Conservation (phyloP, 2,797 vertebrate genomes). For the Scleropages formosus region DNA sequence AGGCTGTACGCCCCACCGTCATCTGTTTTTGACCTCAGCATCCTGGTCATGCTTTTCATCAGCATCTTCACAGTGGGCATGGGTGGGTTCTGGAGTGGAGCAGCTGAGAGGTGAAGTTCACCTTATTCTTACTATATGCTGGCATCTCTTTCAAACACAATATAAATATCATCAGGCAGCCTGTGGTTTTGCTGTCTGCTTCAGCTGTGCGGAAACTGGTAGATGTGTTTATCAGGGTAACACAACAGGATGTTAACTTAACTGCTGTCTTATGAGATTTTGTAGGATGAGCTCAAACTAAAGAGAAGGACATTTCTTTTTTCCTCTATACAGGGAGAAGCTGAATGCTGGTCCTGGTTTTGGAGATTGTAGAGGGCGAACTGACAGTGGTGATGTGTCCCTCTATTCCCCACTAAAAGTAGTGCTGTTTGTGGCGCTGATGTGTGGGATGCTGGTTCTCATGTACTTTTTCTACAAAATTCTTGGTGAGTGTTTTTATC, state of each 20-base stretch:
- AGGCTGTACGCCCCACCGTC: slow-evolving; percentile 76
- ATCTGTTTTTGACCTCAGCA: slow-evolving; percentile 76
- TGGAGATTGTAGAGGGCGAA: slow-evolving; percentile 37
- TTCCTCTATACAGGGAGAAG: slow-evolving; percentile 64
- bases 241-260: background rate
- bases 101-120: slow-evolving; percentile 78
- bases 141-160: background rate
- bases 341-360: slow-evolving; percentile 49
- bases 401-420: slow-evolving; percentile 85
- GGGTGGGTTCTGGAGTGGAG: slow-evolving; percentile 90
- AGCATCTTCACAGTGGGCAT: slow-evolving; percentile 80
- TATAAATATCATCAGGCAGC: background rate
- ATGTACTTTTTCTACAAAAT: slow-evolving; percentile 93
- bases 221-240: background rate
- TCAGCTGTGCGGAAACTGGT: background rate
- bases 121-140: background rate
- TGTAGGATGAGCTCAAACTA: background rate
- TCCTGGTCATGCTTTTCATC: slow-evolving; percentile 85
- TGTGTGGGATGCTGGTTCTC: slow-evolving; percentile 88
- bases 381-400: slow-evolving; percentile 74
- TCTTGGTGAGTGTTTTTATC: slow-evolving; percentile 73
- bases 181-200: background rate
- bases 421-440: slow-evolving; percentile 81
- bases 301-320: background rate
- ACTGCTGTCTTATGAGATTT: background rate